These are phyloP conservation scores for Clangula hyemalis DNA, from an alignment of 2,797 vertebrate genomes.

Conservation along the genomic window DNA sequence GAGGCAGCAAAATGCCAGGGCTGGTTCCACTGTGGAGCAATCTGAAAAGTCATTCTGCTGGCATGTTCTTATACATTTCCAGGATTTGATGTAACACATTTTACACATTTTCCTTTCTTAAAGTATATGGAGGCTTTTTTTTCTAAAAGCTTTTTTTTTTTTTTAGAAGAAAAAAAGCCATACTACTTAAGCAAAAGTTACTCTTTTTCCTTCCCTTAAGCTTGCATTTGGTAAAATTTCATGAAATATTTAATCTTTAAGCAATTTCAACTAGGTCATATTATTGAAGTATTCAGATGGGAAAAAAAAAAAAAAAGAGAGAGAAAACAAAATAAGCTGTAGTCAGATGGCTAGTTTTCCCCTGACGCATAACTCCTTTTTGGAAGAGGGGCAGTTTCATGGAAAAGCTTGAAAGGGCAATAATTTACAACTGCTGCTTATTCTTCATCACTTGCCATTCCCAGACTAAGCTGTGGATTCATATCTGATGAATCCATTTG, in stretches of 20 bases:
- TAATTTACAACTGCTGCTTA: not conserved
- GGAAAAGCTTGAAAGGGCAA: not conserved
- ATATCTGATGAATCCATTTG: constrained; percentile 14
- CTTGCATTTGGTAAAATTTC: not conserved
- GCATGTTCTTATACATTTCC: constrained; percentile 10
- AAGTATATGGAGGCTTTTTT: not conserved
- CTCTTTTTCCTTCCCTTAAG: not conserved
- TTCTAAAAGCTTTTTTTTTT: too few species aligned
- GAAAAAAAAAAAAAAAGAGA: not conserved
- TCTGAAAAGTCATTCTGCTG: not conserved
- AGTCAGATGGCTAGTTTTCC: not conserved
- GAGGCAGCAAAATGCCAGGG: not conserved
- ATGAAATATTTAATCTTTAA: not conserved
- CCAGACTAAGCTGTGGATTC: not conserved
- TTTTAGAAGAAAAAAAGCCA: too few species aligned
- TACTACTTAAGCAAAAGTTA: not conserved
- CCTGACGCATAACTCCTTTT: not conserved
- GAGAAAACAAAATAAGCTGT: not conserved
- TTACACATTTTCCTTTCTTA: constrained; percentile 1
- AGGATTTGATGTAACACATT: constrained; percentile 9
- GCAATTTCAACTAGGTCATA: not conserved
- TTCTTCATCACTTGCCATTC: not conserved
- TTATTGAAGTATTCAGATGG: not conserved
- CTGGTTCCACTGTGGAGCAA: not conserved
- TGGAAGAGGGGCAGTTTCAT: not conserved